Evolutionary conservation across 2,888 invertebrate genomes (phyloP), one percentile per base, ranked within the genome.

Genomic region (Noctua comes): DNA sequence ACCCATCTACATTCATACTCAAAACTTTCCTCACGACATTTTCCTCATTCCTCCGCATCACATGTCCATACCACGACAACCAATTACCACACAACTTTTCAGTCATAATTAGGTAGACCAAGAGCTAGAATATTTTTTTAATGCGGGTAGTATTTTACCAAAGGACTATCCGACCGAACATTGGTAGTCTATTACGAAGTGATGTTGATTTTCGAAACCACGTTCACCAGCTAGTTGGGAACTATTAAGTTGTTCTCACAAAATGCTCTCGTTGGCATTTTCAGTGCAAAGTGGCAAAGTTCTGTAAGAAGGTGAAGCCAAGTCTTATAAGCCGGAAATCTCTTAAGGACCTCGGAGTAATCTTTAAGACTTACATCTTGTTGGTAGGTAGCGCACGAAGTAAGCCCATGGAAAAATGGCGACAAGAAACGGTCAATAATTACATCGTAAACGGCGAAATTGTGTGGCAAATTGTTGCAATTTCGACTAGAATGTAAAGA

Each of bases 291-390:
- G 90, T 91, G 84, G 82, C 48, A 86, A 91, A 93, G 90, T 93
- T 92, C 85, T 85, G 88, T 93, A 91, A 93, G 92, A 91, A 85
- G 91, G 86, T 89, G 89, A 88, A 89, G 90, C 86, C 88, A 90
- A 92, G 91, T 91, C 90, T 78, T 87, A 84, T 94, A 93, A 94
- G 92, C 91, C 93, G 92, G 90, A 92, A 93, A 94, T 94, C 95
- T 92, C 90, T 91, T 92, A 93, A 91, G 89, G 91, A 89, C 87
- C 83, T 87, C 89, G 84, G 89, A 92, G 92, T 93, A 93, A 94
- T 93, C 93, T 92, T 88, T 83, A 83, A 86, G 90, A 88, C 88
- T 91, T 90, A 89, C 83, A 80, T 83, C n/a, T 36, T 76, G 76
- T 71, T 76, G 83, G 86, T 83, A 65, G 64, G 43, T 54, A 85